Conservation (phyloP, 2,888 invertebrate species). For the Anticlea derivata region DNA sequence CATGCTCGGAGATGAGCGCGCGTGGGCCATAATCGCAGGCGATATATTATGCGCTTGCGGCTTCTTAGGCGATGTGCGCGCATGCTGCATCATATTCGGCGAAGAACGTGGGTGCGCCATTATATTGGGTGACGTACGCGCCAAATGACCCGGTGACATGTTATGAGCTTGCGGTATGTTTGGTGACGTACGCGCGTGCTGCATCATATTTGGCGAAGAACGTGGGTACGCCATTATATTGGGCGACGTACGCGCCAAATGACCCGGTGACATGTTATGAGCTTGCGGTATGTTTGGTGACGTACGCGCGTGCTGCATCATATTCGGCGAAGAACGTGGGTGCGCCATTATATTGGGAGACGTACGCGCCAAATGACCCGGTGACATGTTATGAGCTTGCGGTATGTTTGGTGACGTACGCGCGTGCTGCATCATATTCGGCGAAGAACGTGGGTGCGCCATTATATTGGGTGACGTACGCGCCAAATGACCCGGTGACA, state of each 20-base stretch:
- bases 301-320: too few species aligned
- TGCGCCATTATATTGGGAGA: not conserved
- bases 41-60: conserved; percentile 20
- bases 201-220: conserved; percentile 13
- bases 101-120: not conserved
- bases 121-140: conserved; percentile 1
- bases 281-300: too few species aligned
- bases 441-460: conserved; percentile 29
- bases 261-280: not conserved
- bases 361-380: not conserved
- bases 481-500: conserved; percentile 1
- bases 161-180: conserved; percentile 3
- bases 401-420: not conserved
- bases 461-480: conserved; percentile 35
- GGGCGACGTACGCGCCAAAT: conserved; percentile 1
- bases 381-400: not conserved
- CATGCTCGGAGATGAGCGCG: conserved; percentile 10
- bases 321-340: not conserved
- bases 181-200: conserved; percentile 3
- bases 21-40: conserved; percentile 35
- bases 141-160: not conserved
- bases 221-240: not conserved
- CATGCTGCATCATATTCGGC: conserved; percentile 14
- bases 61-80: conserved; percentile 10
- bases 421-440: not conserved